A percentile compares a stretch with the other conserved stretches of the same genome.
Conservation (phyloP, 2,797 vertebrate genomes). For the Petrocephalus schoutedeni region DNA sequence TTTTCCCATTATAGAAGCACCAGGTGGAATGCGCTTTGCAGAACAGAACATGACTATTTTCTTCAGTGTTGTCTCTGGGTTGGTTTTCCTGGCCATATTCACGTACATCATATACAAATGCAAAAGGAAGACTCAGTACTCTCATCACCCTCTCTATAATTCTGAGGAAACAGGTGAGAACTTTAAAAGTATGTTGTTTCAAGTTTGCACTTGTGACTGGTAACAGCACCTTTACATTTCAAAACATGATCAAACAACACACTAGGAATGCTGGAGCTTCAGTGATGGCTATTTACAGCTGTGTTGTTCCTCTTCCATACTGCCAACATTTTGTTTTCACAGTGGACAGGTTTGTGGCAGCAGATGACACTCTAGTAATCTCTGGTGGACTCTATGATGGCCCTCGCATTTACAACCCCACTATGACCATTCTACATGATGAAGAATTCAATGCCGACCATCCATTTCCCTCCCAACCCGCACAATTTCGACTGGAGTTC, state of each 20-base stretch:
- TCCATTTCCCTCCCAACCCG: slow-evolving; percentile 37
- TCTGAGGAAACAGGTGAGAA: slow-evolving; percentile 53
- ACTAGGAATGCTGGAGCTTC: neutral
- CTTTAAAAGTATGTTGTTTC: neutral
- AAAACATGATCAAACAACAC: neutral
- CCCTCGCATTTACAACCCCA: slow-evolving; percentile 59
- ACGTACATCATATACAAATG: slow-evolving; percentile 50
- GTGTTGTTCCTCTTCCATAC: neutral
- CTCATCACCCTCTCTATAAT: slow-evolving; percentile 60
- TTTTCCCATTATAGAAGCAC: neutral
- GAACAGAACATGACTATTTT: slow-evolving; percentile 60
- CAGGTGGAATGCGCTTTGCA: slow-evolving; percentile 43
- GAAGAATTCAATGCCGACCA: slow-evolving; percentile 40
- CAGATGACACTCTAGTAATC: slow-evolving; percentile 63
- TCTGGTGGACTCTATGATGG: slow-evolving; percentile 68
- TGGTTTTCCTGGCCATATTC: slow-evolving; percentile 48
- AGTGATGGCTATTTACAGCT: neutral
- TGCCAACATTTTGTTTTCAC: slow-evolving; percentile 7
- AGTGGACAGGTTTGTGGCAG: slow-evolving; percentile 49
- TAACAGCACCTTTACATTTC: neutral
- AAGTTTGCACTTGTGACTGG: neutral
- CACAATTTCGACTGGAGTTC: slow-evolving; percentile 60
- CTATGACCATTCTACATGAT: slow-evolving; percentile 34
- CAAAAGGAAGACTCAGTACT: slow-evolving; percentile 58
- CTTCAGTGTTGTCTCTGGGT: slow-evolving; percentile 56